Evolutionary conservation across 2,888 invertebrate genomes (phyloP).

Genomic region (Agrochola lychnidis): DNA sequence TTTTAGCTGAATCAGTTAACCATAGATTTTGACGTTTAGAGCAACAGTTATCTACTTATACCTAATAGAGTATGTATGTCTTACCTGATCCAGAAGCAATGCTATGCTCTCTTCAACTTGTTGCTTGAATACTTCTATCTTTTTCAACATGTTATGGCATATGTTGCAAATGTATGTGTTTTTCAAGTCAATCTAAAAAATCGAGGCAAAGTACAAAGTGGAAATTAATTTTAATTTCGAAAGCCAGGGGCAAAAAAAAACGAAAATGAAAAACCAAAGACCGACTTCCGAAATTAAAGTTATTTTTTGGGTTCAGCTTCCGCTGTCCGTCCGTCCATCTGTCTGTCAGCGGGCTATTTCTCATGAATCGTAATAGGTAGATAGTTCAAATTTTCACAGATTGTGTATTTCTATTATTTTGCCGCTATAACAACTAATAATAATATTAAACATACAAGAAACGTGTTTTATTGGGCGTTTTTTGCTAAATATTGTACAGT

Average conservation of each 20-base stretch:
- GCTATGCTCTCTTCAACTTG: conserved; percentile 72
- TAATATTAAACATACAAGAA: too few species aligned
- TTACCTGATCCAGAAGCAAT: conserved; percentile 73
- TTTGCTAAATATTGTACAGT: too few species aligned
- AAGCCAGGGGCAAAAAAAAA: background rate
- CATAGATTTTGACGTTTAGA: too few species aligned
- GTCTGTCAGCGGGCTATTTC: too few species aligned
- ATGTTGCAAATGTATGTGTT: conserved; percentile 69
- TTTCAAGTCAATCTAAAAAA: conserved; percentile 69
- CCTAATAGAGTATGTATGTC: background rate
- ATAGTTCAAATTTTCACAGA: background rate
- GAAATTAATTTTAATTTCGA: background rate
- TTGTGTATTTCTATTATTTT: too few species aligned
- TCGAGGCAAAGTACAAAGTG: background rate
- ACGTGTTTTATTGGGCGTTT: too few species aligned
- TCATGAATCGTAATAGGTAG: too few species aligned
- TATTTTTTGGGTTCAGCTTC: too few species aligned
- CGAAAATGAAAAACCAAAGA: background rate
- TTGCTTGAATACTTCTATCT: conserved; percentile 74
- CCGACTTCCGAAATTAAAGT: background rate
- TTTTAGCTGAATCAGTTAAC: too few species aligned
- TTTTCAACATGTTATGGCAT: conserved; percentile 78
- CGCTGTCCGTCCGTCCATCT: too few species aligned
- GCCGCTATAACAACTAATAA: too few species aligned
- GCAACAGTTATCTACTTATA: too few species aligned